phyloP scores from a whole-genome alignment of 2,888 invertebrate species.

The Diplazon laetatorius region DNA sequence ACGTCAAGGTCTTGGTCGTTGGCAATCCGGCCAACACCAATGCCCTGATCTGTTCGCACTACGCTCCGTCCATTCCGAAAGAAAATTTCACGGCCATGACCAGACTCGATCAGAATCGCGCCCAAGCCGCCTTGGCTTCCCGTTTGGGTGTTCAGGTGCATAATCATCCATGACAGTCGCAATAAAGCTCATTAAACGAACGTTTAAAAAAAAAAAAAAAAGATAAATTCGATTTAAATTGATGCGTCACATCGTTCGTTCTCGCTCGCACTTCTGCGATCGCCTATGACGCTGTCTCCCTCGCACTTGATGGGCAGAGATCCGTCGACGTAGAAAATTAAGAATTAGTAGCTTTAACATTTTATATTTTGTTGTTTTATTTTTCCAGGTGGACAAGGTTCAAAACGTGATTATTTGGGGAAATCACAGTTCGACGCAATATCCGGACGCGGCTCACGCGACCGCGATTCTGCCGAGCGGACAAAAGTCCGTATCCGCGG shows the following conservation, averaged over 20 bases:
- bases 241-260: too few species aligned
- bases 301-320: background rate
- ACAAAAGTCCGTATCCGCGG: slow-evolving; percentile 86
- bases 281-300: too few species aligned
- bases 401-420: slow-evolving; percentile 99
- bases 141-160: slow-evolving; percentile 84
- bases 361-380: too few species aligned
- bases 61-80: slow-evolving; percentile 97
- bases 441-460: slow-evolving; percentile 94
- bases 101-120: slow-evolving; percentile 98
- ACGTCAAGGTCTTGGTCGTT: slow-evolving; percentile 97
- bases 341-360: too few species aligned
- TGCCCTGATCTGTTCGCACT: slow-evolving; percentile 96
- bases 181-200: too few species aligned
- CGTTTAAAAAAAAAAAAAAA: slow-evolving; percentile 6
- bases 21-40: slow-evolving; percentile 99
- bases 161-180: background rate
- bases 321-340: too few species aligned
- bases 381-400: slow-evolving; percentile 87
- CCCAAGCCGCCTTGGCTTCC: slow-evolving; percentile 93
- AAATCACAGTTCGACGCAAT: slow-evolving; percentile 99
- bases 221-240: too few species aligned
- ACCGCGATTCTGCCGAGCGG: slow-evolving; percentile 85
- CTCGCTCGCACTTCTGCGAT: too few species aligned
- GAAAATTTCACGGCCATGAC: slow-evolving; percentile 99